These are phyloP conservation scores for Aphis craccivora DNA, from an alignment of 1,140 invertebrate genomes.

Conservation along the genomic window DNA sequence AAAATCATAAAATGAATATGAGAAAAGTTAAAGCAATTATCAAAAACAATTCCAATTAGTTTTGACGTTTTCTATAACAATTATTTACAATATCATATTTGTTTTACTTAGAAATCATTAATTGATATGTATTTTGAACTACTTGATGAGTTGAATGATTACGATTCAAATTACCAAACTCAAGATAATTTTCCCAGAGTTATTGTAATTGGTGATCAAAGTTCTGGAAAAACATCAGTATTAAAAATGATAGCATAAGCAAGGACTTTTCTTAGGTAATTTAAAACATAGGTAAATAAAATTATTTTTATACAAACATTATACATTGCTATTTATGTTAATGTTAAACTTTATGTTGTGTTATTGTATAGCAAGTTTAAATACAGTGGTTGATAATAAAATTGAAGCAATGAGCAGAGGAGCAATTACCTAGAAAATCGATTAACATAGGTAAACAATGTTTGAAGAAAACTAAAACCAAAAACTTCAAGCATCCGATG, in stretches of 20 bases:
- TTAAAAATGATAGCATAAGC: constrained; percentile 99
- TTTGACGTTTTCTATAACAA: neutral
- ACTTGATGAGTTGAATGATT: constrained; percentile 93
- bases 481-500: constrained; percentile 67
- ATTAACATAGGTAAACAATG: constrained; percentile 81
- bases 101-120: constrained; percentile 79
- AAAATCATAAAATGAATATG: constrained; percentile 58
- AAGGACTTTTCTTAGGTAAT: constrained; percentile 87
- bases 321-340: constrained; percentile 1
- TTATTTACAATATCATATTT: constrained; percentile 11
- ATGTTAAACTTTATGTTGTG: neutral
- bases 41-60: neutral
- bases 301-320: neutral
- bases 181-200: constrained; percentile 96
- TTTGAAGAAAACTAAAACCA: constrained; percentile 69
- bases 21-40: constrained; percentile 55
- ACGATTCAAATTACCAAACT: constrained; percentile 89
- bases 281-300: neutral
- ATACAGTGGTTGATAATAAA: constrained; percentile 98
- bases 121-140: constrained; percentile 99
- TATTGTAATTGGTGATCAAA: constrained; percentile 99
- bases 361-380: constrained; percentile 78
- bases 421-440: constrained; percentile 82
- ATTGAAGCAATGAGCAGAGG: constrained; percentile 93
- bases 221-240: constrained; percentile 98